Conservation (phyloP, 2,797 vertebrate genomes). For the Chloroceryle amazona region DNA sequence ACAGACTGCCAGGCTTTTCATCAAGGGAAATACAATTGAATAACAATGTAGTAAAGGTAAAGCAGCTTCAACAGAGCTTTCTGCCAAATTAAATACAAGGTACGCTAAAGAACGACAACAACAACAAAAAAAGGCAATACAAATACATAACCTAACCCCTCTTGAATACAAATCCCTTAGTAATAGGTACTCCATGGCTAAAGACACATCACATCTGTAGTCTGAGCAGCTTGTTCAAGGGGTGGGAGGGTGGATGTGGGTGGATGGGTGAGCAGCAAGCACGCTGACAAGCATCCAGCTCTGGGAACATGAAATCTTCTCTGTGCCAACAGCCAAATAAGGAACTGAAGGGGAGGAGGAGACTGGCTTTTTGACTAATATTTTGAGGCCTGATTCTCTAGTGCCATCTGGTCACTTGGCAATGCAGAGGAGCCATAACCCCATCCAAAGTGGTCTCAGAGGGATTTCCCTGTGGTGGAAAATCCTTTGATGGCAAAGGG, state of each 20-base stretch:
- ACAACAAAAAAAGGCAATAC: background rate
- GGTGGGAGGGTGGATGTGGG: background rate
- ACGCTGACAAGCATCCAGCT: background rate
- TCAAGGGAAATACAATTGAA: slow-evolving; percentile 78
- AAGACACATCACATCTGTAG: slow-evolving; percentile 1
- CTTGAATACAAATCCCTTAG: slow-evolving; percentile 43
- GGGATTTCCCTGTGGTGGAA: background rate
- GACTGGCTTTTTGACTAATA: slow-evolving; percentile 24
- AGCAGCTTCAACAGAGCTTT: slow-evolving; percentile 54
- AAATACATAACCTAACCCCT: background rate
- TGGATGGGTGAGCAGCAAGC: background rate
- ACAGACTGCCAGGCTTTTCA: slow-evolving; percentile 76
- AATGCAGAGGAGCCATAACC: background rate
- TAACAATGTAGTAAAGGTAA: slow-evolving; percentile 75
- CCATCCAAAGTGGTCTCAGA: background rate
- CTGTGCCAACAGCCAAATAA: slow-evolving; percentile 9
- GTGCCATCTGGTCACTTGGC: slow-evolving; percentile 63
- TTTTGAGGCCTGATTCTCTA: slow-evolving; percentile 29
- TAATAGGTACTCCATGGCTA: background rate
- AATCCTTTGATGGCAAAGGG: background rate
- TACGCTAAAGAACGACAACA: background rate
- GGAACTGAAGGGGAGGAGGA: slow-evolving; percentile 46
- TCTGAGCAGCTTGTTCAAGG: background rate
- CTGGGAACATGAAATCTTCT: background rate
- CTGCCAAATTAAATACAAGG: slow-evolving; percentile 74